These are phyloP conservation scores for Eumaeus atala DNA, from an alignment of 1,140 invertebrate species.

Conservation along the genomic window DNA sequence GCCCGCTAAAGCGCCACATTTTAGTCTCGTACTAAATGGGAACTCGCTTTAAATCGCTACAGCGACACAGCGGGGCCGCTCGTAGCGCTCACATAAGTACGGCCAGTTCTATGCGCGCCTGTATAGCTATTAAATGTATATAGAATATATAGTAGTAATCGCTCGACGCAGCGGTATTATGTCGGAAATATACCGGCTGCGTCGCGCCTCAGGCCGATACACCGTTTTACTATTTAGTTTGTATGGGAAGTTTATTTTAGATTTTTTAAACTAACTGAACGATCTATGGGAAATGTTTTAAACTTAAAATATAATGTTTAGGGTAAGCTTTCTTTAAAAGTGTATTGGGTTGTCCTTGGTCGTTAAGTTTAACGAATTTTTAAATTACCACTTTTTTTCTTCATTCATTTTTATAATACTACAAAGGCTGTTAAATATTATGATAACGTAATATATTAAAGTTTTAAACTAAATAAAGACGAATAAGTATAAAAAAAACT, in stretches of 20 bases:
- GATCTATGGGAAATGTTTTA: slow-evolving; percentile 56
- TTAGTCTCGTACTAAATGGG: slow-evolving; percentile 32
- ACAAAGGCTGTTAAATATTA: neutral
- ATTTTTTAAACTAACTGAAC: slow-evolving; percentile 59
- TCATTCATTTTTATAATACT: neutral
- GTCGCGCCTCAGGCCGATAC: slow-evolving; percentile 63
- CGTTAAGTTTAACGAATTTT: slow-evolving; percentile 38
- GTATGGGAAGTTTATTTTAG: slow-evolving; percentile 68
- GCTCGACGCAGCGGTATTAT: slow-evolving; percentile 75
- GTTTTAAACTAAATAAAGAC: no score
- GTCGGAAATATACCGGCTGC: slow-evolving; percentile 73
- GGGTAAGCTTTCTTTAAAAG: slow-evolving; percentile 58
- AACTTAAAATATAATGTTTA: slow-evolving; percentile 60
- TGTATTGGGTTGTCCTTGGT: slow-evolving; percentile 49
- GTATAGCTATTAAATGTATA: slow-evolving; percentile 75
- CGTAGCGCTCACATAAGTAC: slow-evolving; percentile 73
- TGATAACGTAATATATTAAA: no score
- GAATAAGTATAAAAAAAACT: neutral
- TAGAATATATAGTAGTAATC: slow-evolving; percentile 75
- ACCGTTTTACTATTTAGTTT: slow-evolving; percentile 68
- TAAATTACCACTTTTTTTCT: slow-evolving; percentile 17
- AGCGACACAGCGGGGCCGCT: slow-evolving; percentile 39
- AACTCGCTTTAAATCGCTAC: slow-evolving; percentile 40
- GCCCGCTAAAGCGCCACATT: slow-evolving; percentile 50
- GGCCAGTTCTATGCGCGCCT: slow-evolving; percentile 74